Evolutionary conservation across 2,888 invertebrate species (phyloP), one percentile per base, ranked within the genome.

Genomic region (Dolichomitus sp.): DNA sequence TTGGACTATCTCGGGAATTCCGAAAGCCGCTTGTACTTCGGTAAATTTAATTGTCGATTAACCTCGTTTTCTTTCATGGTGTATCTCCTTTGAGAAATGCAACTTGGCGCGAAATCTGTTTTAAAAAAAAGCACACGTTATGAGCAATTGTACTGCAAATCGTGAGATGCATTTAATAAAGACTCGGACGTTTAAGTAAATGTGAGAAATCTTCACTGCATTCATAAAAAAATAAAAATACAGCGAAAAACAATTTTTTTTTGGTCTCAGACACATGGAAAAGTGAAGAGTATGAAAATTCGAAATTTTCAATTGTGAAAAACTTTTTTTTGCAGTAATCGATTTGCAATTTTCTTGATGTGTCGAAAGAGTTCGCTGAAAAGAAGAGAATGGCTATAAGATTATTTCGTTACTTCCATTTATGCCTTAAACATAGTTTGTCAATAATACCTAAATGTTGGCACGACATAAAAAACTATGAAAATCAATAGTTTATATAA

Each of bases 11-110:
- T 37, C 12, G n/a, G 54, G 19, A 40, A 61, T 61, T 61, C 12
- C 19, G 12, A 40, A n/a, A 40, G 37, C 19, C 17, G 37, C 40
- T n/a, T 4, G 17, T 19, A 17, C 12, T 40, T 19, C 7, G 40
- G 63, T n/a, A 19, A 19, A 42, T 23, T 63, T 63, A 19, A 63
- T 63, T 63, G 63, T 40, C 40, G 30, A 2, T 63, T 19, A n/a
- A 37, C 19, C 40, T 40, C 12, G 1, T 63, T 42, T 23, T 3
- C 6, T 14, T 14, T 30, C 3, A 23, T 3, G 14, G 48, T 42
- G 17, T 63, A 11, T 19, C 19, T 42, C 12, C 12, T 19, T 17
- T 19, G 40, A 40, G 11, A 40, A 19, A 40, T 40, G 2, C 19
- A 33, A 17, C 33, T 59, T 33, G 0, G 33, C 33, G 30, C 33